These are phyloP conservation scores for Sinocyclocheilus grahami DNA, from an alignment of 2,113 vertebrate species.

Conservation along the genomic window DNA sequence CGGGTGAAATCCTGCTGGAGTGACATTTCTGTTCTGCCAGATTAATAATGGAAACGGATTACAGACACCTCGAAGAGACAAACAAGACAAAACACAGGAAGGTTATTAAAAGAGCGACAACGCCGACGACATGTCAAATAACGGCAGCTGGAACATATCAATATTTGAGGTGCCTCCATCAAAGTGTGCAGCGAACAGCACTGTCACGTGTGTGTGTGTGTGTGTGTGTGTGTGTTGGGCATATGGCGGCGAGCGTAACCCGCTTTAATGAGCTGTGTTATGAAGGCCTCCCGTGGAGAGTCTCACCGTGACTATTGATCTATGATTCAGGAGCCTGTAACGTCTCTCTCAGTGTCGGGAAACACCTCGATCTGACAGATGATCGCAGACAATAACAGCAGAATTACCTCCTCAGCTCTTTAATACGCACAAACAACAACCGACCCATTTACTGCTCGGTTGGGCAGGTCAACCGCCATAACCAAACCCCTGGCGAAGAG, in stretches of 20 bases:
- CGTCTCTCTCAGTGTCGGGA: conserved; percentile 16
- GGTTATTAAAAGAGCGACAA: conserved; percentile 71
- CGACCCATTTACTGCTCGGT: not conserved
- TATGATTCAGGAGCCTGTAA: conserved; percentile 51
- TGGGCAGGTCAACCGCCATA: not conserved
- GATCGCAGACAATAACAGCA: conserved; percentile 8
- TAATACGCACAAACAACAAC: not conserved
- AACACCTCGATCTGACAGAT: not conserved
- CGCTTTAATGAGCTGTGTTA: conserved; percentile 57
- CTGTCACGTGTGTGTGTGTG: not conserved
- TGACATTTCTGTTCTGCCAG: conserved; percentile 74
- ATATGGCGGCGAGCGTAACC: conserved; percentile 46
- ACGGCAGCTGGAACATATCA: conserved; percentile 68
- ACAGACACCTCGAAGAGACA: conserved; percentile 69
- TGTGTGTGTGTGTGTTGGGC: conserved; percentile 28
- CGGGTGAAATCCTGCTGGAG: conserved; percentile 49
- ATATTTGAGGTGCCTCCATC: conserved; percentile 73
- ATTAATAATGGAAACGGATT: conserved; percentile 79
- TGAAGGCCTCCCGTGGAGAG: conserved; percentile 46
- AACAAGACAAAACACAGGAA: conserved; percentile 72
- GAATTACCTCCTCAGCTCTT: not conserved
- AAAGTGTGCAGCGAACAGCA: conserved; percentile 51
- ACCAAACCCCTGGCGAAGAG: not conserved
- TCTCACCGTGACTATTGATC: conserved; percentile 56
- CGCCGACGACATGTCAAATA: conserved; percentile 64